phyloP scores from a whole-genome alignment of 1,140 invertebrate species.

The Drosophila sp. region DNA sequence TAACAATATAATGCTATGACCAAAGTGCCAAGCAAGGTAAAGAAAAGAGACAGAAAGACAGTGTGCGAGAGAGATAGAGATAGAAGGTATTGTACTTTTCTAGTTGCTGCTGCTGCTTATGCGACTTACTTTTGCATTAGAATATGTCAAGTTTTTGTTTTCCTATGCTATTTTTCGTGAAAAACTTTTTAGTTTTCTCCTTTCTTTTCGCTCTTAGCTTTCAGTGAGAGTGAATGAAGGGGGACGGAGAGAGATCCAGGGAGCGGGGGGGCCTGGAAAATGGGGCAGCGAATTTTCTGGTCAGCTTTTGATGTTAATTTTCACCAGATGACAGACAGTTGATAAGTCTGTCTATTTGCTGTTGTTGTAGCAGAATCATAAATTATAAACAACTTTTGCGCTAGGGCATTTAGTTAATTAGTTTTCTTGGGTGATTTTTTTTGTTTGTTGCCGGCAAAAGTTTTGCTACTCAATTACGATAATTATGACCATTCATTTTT shows the following conservation, averaged over 20 bases:
- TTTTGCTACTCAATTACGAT: slow-evolving; percentile 65
- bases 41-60: background rate
- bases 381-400: slow-evolving; percentile 39
- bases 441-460: slow-evolving; percentile 37
- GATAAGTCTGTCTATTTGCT: slow-evolving; percentile 34
- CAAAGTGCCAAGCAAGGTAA: slow-evolving; percentile 41
- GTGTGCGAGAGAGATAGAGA: slow-evolving; percentile 22
- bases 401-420: slow-evolving; percentile 69
- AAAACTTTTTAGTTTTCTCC: slow-evolving; percentile 5
- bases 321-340: slow-evolving; percentile 47
- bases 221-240: slow-evolving; percentile 4
- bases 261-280: background rate
- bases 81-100: slow-evolving; percentile 42
- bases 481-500: slow-evolving; percentile 72
- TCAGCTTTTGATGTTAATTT: slow-evolving; percentile 53
- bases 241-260: background rate
- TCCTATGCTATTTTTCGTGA: slow-evolving; percentile 8
- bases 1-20: slow-evolving; percentile 75
- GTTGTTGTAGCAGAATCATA: slow-evolving; percentile 46
- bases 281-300: slow-evolving; percentile 10
- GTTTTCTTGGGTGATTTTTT: slow-evolving; percentile 50
- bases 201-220: background rate
- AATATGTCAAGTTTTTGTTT: slow-evolving; percentile 64
- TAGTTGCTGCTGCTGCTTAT: slow-evolving; percentile 18
- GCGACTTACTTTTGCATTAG: slow-evolving; percentile 67